Percentiles rank a stretch among this genome's conserved stretches.
Conservation (phyloP, 2,113 vertebrate genomes). For the Rissa tridactyla region DNA sequence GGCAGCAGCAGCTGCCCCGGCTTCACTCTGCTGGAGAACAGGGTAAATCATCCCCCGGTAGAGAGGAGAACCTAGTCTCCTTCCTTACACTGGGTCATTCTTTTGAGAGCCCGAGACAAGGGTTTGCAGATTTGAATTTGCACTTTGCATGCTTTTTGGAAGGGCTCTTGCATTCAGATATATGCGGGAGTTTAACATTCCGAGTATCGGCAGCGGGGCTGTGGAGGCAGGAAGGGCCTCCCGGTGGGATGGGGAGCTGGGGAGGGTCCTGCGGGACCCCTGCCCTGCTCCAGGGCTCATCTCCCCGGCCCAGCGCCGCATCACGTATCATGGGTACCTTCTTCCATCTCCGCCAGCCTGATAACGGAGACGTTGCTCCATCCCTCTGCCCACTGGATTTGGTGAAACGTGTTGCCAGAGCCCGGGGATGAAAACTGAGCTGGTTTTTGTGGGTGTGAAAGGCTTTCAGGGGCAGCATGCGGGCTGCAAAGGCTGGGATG, state of each 20-base stretch:
- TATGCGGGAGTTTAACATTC: not conserved
- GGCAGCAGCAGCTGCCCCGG: not conserved
- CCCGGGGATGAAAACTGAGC: not conserved
- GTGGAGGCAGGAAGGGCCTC: not conserved
- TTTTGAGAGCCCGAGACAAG: not conserved
- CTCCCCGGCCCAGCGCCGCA: accelerated
- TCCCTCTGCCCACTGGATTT: not conserved
- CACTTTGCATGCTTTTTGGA: not conserved
- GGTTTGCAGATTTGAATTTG: not conserved
- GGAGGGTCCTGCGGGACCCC: not conserved
- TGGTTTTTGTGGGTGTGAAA: not conserved
- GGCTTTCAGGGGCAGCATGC: accelerated
- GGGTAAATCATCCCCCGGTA: not conserved
- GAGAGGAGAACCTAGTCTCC: not conserved
- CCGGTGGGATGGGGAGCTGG: not conserved
- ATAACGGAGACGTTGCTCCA: not conserved
- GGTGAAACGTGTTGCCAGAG: not conserved
- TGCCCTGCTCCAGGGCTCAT: not conserved
- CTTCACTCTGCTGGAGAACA: not conserved
- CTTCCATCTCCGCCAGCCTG: not conserved
- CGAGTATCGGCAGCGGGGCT: accelerated
- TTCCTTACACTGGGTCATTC: not conserved
- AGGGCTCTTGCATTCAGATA: not conserved
- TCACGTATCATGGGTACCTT: accelerated
- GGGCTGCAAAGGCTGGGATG: not conserved